Conservation (phyloP, 2,797 vertebrate genomes). For the Miichthys miiuy region DNA sequence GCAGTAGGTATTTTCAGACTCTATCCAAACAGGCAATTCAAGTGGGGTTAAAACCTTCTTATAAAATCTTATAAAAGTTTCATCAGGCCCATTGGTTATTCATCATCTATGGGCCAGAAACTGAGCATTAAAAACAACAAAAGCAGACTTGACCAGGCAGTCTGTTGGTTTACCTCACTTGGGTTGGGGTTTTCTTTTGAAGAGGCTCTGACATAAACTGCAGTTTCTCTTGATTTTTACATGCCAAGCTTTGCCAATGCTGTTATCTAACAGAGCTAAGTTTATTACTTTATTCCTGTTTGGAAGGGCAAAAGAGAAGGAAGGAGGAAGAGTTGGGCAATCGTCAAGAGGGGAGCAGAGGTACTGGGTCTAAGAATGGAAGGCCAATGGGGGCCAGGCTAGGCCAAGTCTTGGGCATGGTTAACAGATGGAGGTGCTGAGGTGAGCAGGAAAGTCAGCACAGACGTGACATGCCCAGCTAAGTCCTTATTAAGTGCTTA, state of each 20-base stretch:
- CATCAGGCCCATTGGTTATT: conserved; percentile 17
- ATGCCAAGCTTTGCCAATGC: conserved; percentile 8
- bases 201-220: conserved; percentile 25
- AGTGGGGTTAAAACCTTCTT: background rate
- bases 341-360: background rate
- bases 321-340: conserved; percentile 14
- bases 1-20: background rate
- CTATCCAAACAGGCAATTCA: conserved; percentile 7
- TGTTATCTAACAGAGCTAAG: conserved; percentile 11
- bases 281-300: conserved; percentile 27
- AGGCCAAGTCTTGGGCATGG: conserved; percentile 26
- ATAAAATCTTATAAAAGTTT: conserved; percentile 27
- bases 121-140: conserved; percentile 42
- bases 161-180: conserved; percentile 30
- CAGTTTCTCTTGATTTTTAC: conserved; percentile 20
- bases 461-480: conserved; percentile 38
- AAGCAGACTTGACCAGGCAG: conserved; percentile 18
- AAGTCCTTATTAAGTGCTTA: conserved; percentile 58
- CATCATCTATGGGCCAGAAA: conserved; percentile 25
- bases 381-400: conserved; percentile 20
- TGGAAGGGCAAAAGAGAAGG: conserved; percentile 21
- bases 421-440: conserved; percentile 56
- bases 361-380: conserved; percentile 13
- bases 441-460: conserved; percentile 37
- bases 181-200: background rate